phyloP scores from a whole-genome alignment of 1,140 invertebrate species.

The Holcopasites calliopsidis region DNA sequence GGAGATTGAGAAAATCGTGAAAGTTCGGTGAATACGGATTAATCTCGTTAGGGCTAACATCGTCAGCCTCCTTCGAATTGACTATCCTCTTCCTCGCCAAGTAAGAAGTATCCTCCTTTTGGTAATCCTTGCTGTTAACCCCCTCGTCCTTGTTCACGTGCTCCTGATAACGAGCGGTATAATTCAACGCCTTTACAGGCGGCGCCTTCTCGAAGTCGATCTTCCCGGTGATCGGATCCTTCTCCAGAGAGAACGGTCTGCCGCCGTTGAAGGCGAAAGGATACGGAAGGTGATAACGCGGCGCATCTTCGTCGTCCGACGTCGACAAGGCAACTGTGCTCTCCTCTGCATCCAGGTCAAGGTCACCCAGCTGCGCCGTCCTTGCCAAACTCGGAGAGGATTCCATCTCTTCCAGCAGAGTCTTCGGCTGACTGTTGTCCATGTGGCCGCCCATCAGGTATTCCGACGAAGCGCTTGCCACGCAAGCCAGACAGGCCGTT shows the following conservation, averaged over 20 bases:
- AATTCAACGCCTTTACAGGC: slow-evolving; percentile 75
- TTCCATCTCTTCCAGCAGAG: slow-evolving; percentile 48
- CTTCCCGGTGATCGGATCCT: slow-evolving; percentile 84
- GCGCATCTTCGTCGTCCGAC: slow-evolving; percentile 39
- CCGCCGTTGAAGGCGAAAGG: slow-evolving; percentile 83
- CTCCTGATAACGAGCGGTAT: slow-evolving; percentile 78
- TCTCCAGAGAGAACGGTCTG: slow-evolving; percentile 85
- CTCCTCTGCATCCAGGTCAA: slow-evolving; percentile 73
- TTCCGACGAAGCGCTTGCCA: slow-evolving; percentile 29
- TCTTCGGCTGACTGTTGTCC: slow-evolving; percentile 58
- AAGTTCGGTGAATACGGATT: slow-evolving; percentile 82
- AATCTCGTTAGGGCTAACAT: slow-evolving; percentile 79
- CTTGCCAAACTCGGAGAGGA: slow-evolving; percentile 49
- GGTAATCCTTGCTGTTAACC: slow-evolving; percentile 54
- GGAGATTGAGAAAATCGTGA: slow-evolving; percentile 86
- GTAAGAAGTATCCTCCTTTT: slow-evolving; percentile 27
- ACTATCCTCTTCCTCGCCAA: slow-evolving; percentile 68
- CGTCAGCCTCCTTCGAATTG: slow-evolving; percentile 75
- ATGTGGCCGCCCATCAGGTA: slow-evolving; percentile 69
- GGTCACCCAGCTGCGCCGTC: slow-evolving; percentile 62
- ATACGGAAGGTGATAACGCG: slow-evolving; percentile 70
- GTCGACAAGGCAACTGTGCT: slow-evolving; percentile 55
- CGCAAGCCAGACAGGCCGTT: slow-evolving; percentile 2
- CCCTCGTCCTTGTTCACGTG: slow-evolving; percentile 67
- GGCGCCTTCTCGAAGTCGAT: slow-evolving; percentile 81